These are phyloP conservation scores for Siphonodentalium dalli DNA, from an alignment of 2,888 invertebrate species.

Conservation along the genomic window DNA sequence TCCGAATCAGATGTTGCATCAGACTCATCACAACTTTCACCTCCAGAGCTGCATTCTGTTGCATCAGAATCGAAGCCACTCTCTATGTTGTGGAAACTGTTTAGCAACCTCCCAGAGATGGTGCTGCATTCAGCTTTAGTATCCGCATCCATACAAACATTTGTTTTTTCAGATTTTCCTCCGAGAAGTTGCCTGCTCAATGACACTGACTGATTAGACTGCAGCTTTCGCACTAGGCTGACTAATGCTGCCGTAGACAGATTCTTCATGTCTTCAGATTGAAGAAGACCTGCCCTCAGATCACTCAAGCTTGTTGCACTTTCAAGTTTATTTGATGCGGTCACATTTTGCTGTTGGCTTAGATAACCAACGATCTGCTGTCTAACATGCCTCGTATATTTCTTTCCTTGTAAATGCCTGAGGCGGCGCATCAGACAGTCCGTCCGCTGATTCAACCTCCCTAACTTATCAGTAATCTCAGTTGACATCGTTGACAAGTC, in stretches of 20 bases:
- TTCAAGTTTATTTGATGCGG: conserved; percentile 40
- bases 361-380: conserved; percentile 81
- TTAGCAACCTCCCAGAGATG: conserved; percentile 76
- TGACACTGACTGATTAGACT: conserved; percentile 62
- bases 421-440: conserved; percentile 78
- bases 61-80: conserved; percentile 88
- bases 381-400: conserved; percentile 79
- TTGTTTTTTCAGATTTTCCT: conserved; percentile 25
- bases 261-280: conserved; percentile 63
- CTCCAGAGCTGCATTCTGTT: conserved; percentile 91
- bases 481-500: no score
- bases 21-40: conserved; percentile 91
- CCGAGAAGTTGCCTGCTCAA: conserved; percentile 12
- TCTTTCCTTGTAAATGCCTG: conserved; percentile 77
- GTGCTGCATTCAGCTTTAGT: conserved; percentile 69
- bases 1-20: no score
- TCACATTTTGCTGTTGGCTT: conserved; percentile 72
- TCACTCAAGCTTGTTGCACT: conserved; percentile 33
- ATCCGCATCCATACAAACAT: conserved; percentile 50
- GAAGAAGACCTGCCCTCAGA: conserved; percentile 54
- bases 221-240: conserved; percentile 70
- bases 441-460: conserved; percentile 75
- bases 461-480: no score
- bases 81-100: conserved; percentile 78
- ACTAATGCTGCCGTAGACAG: conserved; percentile 70